Evolutionary conservation across 2,888 invertebrate genomes (phyloP), one percentile per base, ranked within the genome.

Genomic region (Cabera pusaria): DNA sequence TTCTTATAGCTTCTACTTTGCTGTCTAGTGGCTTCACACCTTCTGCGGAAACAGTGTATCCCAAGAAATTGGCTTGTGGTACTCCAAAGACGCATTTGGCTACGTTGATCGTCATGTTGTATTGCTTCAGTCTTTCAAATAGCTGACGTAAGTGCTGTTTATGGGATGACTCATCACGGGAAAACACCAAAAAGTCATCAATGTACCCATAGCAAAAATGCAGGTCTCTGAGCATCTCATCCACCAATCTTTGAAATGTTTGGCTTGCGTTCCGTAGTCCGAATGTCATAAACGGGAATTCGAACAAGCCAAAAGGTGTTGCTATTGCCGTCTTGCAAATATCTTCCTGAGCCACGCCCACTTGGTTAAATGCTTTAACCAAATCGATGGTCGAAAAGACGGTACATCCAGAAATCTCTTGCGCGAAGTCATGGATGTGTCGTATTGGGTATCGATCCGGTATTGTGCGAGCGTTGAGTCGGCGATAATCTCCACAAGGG

Each of bases 371-470:
- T 1, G 20, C 20, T 7, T 7, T 20, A n/a, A 7, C 7, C 2
- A 20, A 5, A 7, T 20, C 20, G 1, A 20, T 5, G 6, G 5
- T 7, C 2, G 7, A 7, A 20, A 20, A 20, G 2, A 20, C n/a
- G 3, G 1, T 6, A 7, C 7, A 7, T 3, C 7, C 7, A 2
- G 20, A 2, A 2, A 18, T 5, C 3, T 18, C 1, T 2, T 3
- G 18, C 6, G 18, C n/a, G n/a, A n/a, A 58, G 27, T 50, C 56
- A n/a, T 56, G 38, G 3, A 44, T 36, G 6, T 45, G 40, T 3
- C 23, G 16, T 5, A 45, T 29, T 1, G 42, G 38, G 6, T 42
- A 45, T 10, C 37, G 14, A 24, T 40, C 40, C 1, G 41, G 33
- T 1, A 41, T 26, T 0, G 40, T 40, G 1, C 41, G 26, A 2